Base-by-base conservation (phyloP, 2,888 invertebrate genomes). In the Lapara coniferarum region DNA sequence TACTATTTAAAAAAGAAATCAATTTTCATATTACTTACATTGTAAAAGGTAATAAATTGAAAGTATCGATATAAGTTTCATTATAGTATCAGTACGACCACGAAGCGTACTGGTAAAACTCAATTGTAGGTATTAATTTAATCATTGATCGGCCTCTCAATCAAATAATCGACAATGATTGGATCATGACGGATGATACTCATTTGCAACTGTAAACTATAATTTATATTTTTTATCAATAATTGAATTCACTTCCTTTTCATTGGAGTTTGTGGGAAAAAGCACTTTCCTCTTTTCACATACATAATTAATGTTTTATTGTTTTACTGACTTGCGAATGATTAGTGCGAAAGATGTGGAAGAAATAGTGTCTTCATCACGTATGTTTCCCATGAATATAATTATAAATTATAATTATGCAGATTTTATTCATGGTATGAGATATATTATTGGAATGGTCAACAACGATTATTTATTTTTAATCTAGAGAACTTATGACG, bases 161-260 rank as follows among this genome's bases (percentile, higher is more conserved):
- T 67, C 44, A 16, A 46, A 44, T 16, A 30, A 57, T 56, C 56
- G 53, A 25, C 63, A 63, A 49, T 55, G 63, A 53, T 53, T 37
- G 53, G 53, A 13, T 69, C 74, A 70, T 66, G 71, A 72, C 76
- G 75, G 77, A 81, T 78, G 77, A 78, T 73, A 70, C 77, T 73
- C 73, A 78, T 83, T 81, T 74, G 78, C 73, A 77, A 73, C 68
- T 70, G 69, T 72, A 73, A 71, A 71, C 67, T 71, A 66, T 74
- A 70, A 72, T 75, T 78, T 66, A 66, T 57, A 58, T 56, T 58
- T 56, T 69, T 69, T 69, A 66, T 58, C 55, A 66, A 69, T 25
- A 57, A 73, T 71, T 58, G 69, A 71, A 63, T 71, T 70, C 52
- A 77, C 75, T 76, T 77, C 78, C 78, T 81, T 69, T 66, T 69